A percentile compares a stretch with the other conserved stretches of the same genome.
Evolutionary conservation across 2,888 invertebrate genomes (phyloP).

Genomic region (Euclidia mi): DNA sequence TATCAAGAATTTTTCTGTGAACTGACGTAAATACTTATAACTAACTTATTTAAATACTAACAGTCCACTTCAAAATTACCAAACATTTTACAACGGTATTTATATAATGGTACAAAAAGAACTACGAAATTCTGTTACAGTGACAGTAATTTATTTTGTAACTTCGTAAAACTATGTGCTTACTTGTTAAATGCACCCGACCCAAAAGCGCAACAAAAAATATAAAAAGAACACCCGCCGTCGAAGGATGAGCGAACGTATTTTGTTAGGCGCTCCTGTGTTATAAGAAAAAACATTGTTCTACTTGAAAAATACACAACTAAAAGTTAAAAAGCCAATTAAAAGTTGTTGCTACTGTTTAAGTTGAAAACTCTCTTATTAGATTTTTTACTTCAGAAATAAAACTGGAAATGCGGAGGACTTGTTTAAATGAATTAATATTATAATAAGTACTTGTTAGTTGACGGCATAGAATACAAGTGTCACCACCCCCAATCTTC

Average conservation of each 20-base stretch:
- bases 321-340: conserved; percentile 62
- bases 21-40: no score
- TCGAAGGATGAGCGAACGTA: conserved; percentile 30
- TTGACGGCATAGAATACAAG: no score
- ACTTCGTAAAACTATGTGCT: no score
- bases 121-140: no score
- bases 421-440: conserved; percentile 24
- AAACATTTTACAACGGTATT: no score
- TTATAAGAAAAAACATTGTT: conserved; percentile 41
- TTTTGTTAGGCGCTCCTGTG: conserved; percentile 36
- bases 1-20: no score
- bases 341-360: conserved; percentile 57
- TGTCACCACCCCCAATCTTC: no score
- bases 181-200: conserved; percentile 13
- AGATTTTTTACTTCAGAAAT: conserved; percentile 24
- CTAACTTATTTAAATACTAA: no score
- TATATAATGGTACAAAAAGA: no score
- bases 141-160: no score
- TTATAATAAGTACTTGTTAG: no score
- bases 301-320: conserved; percentile 43
- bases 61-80: no score
- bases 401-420: conserved; percentile 22
- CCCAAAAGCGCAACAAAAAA: conserved; percentile 39
- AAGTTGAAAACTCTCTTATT: conserved; percentile 45
- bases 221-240: conserved; percentile 31